phyloP scores from a whole-genome alignment of 1,140 invertebrate species.

The Megalonaias nervosa region DNA sequence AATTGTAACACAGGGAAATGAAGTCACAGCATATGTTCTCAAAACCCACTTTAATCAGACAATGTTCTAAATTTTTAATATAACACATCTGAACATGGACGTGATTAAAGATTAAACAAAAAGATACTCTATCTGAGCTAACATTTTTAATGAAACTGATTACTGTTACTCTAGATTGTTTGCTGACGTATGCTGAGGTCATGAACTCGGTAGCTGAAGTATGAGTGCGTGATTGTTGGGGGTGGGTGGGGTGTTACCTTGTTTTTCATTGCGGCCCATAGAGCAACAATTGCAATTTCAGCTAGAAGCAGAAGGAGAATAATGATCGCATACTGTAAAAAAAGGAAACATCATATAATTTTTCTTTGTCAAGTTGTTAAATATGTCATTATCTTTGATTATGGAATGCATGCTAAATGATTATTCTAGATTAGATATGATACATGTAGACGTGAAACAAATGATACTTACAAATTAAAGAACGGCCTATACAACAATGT shows the following conservation, averaged over 20 bases:
- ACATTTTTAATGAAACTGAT: too few relatives aligned
- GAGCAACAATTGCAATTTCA: constrained; percentile 24
- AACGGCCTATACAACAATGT: background rate
- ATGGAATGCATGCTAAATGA: background rate
- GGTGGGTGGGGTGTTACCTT: constrained; percentile 17
- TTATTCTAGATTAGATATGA: background rate
- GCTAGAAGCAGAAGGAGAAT: constrained; percentile 33
- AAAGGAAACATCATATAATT: background rate
- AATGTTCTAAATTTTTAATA: too few relatives aligned
- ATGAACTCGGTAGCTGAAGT: too few relatives aligned
- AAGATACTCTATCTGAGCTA: too few relatives aligned
- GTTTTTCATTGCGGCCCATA: constrained; percentile 38
- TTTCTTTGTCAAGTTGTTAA: constrained; percentile 8
- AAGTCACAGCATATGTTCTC: too few relatives aligned
- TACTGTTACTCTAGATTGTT: too few relatives aligned
- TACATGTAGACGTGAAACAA: background rate
- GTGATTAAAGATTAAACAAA: too few relatives aligned
- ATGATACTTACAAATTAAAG: background rate
- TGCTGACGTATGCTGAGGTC: too few relatives aligned
- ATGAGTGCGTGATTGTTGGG: too few relatives aligned
- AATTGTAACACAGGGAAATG: too few relatives aligned
- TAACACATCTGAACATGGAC: too few relatives aligned
- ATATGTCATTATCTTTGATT: background rate
- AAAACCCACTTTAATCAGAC: too few relatives aligned
- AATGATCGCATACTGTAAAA: constrained; percentile 39